Percentiles rank a stretch among this genome's conserved stretches.
phyloP scores from a whole-genome alignment of 1,140 invertebrate genomes.

The Drosophila auraria region DNA sequence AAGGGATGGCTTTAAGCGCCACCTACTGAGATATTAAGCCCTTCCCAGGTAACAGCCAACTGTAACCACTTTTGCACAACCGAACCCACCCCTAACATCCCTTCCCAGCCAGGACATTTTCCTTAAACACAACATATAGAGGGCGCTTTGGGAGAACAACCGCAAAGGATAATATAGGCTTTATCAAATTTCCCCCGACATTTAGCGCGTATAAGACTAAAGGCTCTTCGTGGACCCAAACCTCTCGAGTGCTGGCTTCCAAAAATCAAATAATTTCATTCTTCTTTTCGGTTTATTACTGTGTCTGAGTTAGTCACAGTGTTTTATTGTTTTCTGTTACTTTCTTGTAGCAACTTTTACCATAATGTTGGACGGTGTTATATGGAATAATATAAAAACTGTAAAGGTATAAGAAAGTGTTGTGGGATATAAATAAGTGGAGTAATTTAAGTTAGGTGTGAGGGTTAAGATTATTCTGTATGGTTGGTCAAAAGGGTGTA shows the following conservation, averaged over 20 bases:
- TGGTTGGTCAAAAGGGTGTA: too few relatives aligned
- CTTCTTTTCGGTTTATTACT: too few relatives aligned
- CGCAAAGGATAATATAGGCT: neutral
- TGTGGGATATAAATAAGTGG: too few relatives aligned
- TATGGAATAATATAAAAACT: too few relatives aligned
- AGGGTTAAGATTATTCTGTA: too few relatives aligned
- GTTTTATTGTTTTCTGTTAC: too few relatives aligned
- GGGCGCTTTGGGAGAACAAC: neutral
- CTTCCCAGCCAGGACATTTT: neutral
- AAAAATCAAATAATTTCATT: too few relatives aligned
- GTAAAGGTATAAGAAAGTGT: too few relatives aligned
- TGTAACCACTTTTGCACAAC: conserved; percentile 11
- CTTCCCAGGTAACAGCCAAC: neutral
- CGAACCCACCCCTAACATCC: neutral
- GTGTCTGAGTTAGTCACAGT: too few relatives aligned
- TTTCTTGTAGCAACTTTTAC: too few relatives aligned
- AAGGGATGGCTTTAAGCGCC: neutral
- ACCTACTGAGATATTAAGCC: neutral
- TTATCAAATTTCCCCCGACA: neutral
- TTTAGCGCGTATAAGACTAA: conserved; percentile 8
- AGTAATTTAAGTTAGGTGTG: too few relatives aligned
- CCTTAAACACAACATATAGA: conserved; percentile 3
- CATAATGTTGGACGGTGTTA: too few relatives aligned
- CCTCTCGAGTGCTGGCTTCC: neutral
- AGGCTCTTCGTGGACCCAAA: conserved; percentile 13